Conservation (phyloP, 2,113 vertebrate genomes). For the Eira barbara region DNA sequence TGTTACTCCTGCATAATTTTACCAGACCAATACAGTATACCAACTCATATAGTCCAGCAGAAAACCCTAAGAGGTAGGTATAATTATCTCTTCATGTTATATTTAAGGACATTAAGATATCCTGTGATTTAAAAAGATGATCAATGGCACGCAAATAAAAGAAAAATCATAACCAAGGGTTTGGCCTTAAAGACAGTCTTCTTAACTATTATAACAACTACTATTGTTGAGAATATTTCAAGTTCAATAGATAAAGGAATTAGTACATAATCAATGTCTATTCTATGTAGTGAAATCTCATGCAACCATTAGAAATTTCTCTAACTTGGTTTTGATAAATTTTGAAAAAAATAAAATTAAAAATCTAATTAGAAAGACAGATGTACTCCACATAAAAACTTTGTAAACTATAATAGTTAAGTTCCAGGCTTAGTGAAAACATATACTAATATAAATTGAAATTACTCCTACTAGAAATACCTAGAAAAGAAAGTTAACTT, state of each 20-base stretch:
- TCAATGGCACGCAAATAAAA: fast-evolving
- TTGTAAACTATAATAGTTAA: background rate
- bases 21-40: too few species aligned
- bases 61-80: background rate
- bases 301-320: background rate
- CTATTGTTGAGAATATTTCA: background rate
- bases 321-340: background rate
- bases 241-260: background rate
- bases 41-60: fast-evolving
- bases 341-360: background rate
- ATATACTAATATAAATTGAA: background rate
- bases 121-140: background rate
- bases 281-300: background rate
- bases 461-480: background rate
- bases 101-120: background rate
- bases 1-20: background rate
- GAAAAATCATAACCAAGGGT: background rate
- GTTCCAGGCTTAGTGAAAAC: background rate
- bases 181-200: background rate
- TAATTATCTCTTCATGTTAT: background rate
- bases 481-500: background rate
- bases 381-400: background rate
- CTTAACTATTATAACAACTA: background rate
- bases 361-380: background rate
- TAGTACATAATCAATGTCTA: background rate